Evolutionary conservation across 2,888 invertebrate genomes (phyloP).

Genomic region (Torymus tubicola): DNA sequence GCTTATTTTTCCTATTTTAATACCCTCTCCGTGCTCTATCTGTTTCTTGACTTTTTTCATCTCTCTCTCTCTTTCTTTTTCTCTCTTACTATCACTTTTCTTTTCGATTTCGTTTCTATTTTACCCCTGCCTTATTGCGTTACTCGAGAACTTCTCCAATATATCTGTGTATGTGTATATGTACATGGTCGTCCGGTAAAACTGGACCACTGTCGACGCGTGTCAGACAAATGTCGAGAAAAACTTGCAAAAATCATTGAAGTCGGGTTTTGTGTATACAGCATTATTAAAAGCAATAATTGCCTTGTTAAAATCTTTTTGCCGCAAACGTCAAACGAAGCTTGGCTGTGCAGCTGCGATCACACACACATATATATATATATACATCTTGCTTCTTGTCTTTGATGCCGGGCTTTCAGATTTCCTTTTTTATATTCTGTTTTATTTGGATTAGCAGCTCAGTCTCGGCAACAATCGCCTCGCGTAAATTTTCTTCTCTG

Average conservation of each 20-base stretch:
- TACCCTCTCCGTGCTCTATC: conserved; percentile 3
- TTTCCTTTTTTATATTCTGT: not conserved
- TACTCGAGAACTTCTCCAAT: conserved; percentile 9
- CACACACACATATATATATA: not conserved
- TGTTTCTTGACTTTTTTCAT: conserved; percentile 5
- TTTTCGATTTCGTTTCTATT: conserved; percentile 17
- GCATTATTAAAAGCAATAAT: not conserved
- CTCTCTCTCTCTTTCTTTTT: not conserved
- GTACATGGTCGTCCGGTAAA: conserved; percentile 18
- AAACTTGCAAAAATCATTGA: not conserved
- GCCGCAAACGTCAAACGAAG: conserved; percentile 9
- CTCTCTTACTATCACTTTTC: not conserved
- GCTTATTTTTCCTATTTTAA: conserved; percentile 31
- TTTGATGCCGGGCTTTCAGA: not conserved
- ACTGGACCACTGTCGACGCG: conserved; percentile 36
- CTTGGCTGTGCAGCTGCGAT: conserved; percentile 35
- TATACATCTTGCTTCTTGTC: conserved; percentile 2
- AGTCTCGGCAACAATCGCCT: not conserved
- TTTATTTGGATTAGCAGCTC: conserved; percentile 14
- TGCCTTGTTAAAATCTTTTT: conserved; percentile 5
- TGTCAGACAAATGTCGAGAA: not conserved
- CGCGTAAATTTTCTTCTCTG: not conserved
- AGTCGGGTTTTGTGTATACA: not conserved
- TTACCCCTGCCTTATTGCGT: conserved; percentile 22
- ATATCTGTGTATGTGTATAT: not conserved